phyloP scores from a whole-genome alignment of 2,888 invertebrate genomes.

The Epiblema foenella region DNA sequence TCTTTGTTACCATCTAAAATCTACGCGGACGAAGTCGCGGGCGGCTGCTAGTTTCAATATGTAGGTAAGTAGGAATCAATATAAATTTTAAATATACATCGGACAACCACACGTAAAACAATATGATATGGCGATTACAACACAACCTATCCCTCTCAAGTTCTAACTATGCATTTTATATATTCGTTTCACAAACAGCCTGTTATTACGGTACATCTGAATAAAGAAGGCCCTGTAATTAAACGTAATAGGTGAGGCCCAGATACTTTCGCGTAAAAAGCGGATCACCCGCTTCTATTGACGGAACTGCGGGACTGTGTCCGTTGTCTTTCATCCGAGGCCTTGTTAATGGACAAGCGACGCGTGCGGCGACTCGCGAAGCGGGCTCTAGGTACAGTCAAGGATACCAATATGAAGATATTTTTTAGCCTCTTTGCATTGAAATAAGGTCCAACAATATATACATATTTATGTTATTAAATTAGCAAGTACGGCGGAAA shows the following conservation, averaged over 20 bases:
- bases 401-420: too few relatives aligned
- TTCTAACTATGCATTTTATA: constrained; percentile 33
- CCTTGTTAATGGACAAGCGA: too few relatives aligned
- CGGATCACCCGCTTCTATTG: constrained; percentile 53
- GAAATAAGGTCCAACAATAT: too few relatives aligned
- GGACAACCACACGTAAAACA: neutral
- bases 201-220: constrained; percentile 50
- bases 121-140: constrained; percentile 20
- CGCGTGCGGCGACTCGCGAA: too few relatives aligned
- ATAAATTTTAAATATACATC: neutral
- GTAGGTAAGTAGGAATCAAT: too few relatives aligned
- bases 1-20: too few relatives aligned
- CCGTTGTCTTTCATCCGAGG: constrained; percentile 17
- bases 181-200: constrained; percentile 38
- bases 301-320: constrained; percentile 30
- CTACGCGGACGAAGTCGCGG: too few relatives aligned
- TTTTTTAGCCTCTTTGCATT: too few relatives aligned
- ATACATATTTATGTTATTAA: too few relatives aligned
- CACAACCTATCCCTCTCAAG: constrained; percentile 28
- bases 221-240: constrained; percentile 75
- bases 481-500: too few relatives aligned
- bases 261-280: constrained; percentile 75
- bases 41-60: too few relatives aligned
- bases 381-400: too few relatives aligned
- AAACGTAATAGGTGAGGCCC: constrained; percentile 62